A percentile compares a stretch with the other conserved stretches of the same genome.
phyloP scores from a whole-genome alignment of 2,113 vertebrate species.

The Ophthalmolycus amberensis region DNA sequence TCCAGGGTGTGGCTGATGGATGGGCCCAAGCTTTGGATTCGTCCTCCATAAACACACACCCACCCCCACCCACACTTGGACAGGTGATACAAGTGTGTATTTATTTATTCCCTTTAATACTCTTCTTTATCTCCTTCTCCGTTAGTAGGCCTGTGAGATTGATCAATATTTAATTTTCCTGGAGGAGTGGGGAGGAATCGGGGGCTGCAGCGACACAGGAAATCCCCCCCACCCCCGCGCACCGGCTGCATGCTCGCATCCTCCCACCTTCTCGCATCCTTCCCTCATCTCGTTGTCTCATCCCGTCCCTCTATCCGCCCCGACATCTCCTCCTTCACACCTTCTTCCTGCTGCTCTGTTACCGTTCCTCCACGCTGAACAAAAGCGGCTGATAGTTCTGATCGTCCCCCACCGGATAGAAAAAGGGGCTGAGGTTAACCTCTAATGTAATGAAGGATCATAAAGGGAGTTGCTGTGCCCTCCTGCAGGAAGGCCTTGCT shows the following conservation, averaged over 20 bases:
- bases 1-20: slow-evolving; percentile 73
- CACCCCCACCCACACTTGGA: slow-evolving; percentile 46
- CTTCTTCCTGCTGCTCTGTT: slow-evolving; percentile 48
- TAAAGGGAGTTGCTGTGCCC: slow-evolving; percentile 76
- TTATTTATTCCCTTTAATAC: slow-evolving; percentile 85
- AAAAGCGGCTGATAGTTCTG: slow-evolving; percentile 24
- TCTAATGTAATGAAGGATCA: slow-evolving; percentile 80
- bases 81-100: slow-evolving; percentile 80
- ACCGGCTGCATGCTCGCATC: slow-evolving; percentile 55
- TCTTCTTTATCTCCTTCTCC: slow-evolving; percentile 86
- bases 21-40: slow-evolving; percentile 53
- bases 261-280: slow-evolving; percentile 42
- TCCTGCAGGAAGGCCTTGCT: slow-evolving; percentile 67
- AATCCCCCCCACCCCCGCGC: slow-evolving; percentile 45
- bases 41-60: slow-evolving; percentile 23
- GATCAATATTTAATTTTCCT: slow-evolving; percentile 97
- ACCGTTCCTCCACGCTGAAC: slow-evolving; percentile 44
- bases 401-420: not conserved
- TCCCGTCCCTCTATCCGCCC: slow-evolving; percentile 34
- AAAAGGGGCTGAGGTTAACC: slow-evolving; percentile 40
- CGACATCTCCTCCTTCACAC: slow-evolving; percentile 33
- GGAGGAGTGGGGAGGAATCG: slow-evolving; percentile 73
- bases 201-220: slow-evolving; percentile 71
- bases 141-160: slow-evolving; percentile 88
- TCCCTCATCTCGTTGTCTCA: slow-evolving; percentile 60